Evolutionary conservation across 2,888 invertebrate species (phyloP), one percentile per base, ranked within the genome.

Genomic region (Argyresthia albistria): DNA sequence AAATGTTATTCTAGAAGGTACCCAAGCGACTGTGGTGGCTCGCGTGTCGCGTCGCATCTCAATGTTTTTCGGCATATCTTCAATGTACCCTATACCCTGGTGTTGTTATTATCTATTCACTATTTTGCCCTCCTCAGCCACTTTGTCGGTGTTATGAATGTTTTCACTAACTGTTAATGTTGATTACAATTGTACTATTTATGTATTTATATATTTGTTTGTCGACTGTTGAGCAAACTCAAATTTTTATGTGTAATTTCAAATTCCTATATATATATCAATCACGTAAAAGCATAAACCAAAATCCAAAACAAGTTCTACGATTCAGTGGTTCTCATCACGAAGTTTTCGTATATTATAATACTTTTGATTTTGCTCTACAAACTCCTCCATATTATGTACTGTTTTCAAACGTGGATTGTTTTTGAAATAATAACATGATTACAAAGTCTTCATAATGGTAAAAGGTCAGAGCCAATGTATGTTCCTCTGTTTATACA

Each of bases 161-260:
- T 86, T 84, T 76, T 83, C 86, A 86, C 84, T 86, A 86, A 84
- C 84, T 86, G 84, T 86, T 86, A 86, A 86, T 86, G 82, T 86
- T 82, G 82, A 84, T 83, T 75, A 68, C 57, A 70, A 69, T 69
- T 62, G 66, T 73, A 67, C 64, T 62, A 62, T 61, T 63, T 70
- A 43, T 49, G 15, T 55, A 36, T 52, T 43, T 50, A 45, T 52
- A 61, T 60, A 52, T 57, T 63, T 57, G 55, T 45, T 10, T 54
- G 35, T 56, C 60, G 60, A 62, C 60, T 60, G 8, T 15, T 15
- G 45, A 45, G 45, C 45, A 16, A 45, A 1, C 15, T 45, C 45
- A 45, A 45, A 45, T 10, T 15, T 15, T 45, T 39, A 4, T 4
- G 4, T 25, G 6, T 25, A 25, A 25, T 25, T 25, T 25, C 25